Base-by-base conservation (phyloP, 2,888 invertebrate species). In the Horisme vitalbata region DNA sequence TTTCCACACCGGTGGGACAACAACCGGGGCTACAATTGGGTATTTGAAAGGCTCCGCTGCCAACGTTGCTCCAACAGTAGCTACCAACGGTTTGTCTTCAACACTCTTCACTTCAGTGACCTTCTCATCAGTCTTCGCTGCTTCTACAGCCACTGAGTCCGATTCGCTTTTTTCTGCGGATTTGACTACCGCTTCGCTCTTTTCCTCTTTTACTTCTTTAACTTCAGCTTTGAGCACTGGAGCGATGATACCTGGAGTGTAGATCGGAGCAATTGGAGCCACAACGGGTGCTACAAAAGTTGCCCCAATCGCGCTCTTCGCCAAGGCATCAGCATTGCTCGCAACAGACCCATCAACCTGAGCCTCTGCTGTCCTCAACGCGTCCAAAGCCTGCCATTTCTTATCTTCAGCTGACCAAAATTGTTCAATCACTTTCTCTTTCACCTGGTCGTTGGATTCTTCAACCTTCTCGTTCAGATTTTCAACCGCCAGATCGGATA, bases 381-480 rank as follows among this genome's bases (percentile, higher is more conserved):
- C 83, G 37, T 83, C 80, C 0, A 84, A 32, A 0, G 79, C 78
- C 49, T 86, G 86, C 84, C 85, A 86, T 70, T 86, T 84, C 63
- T 76, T 73, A 6, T 88, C 88, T 36, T 88, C 83, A 0, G 57
- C 66, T 0, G 74, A 65, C 86, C 85, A 86, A 65, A 75, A 71
- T 9, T 57, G 59, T 30, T 73, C 68, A 2, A 52, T 41, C 7
- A 68, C 70, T 50, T 75, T 75, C 2, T 84, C 83, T 45, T 71
- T 71, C 4, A 75, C 75, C 43, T 75, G 76, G 12, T 78, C 75
- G 1, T 59, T 62, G 2, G 60, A 69, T 23, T 75, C 74, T 1
- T 61, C 49, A 0, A 64, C 56, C 43, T 80, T 76, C 4, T 74
- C 79, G 36, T 77, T 75, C 3, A 65, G 47, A 7, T 75, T 71